Conservation (phyloP, 2,888 invertebrate species). For the Capitulum mitella region DNA sequence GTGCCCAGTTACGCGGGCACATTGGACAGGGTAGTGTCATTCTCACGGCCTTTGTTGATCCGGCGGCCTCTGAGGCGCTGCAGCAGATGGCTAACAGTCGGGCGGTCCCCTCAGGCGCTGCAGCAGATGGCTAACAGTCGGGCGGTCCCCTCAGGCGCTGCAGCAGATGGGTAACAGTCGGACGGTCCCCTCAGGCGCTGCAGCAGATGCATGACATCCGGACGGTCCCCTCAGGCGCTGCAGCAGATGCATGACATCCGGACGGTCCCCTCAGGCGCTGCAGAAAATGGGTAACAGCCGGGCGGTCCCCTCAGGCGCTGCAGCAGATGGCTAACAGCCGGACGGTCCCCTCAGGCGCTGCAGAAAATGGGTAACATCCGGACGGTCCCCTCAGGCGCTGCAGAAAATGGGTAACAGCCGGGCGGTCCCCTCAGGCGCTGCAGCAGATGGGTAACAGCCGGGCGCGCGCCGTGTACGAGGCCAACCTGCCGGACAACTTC, state of each 20-base stretch:
- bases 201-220: background rate
- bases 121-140: background rate
- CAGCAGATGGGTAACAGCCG: slow-evolving; percentile 98
- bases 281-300: background rate
- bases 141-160: background rate
- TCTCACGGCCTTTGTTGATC: too few relatives aligned
- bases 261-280: background rate
- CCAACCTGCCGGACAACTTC: slow-evolving; percentile 90
- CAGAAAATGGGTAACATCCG: background rate
- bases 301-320: slow-evolving; percentile 51
- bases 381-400: background rate
- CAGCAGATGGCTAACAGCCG: slow-evolving; percentile 98
- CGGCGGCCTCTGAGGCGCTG: background rate
- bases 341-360: slow-evolving; percentile 47
- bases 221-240: background rate
- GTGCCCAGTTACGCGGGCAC: too few relatives aligned
- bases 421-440: slow-evolving; percentile 51
- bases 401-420: background rate
- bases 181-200: background rate
- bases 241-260: background rate
- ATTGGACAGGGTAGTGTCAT: too few relatives aligned
- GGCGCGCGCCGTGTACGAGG: slow-evolving; percentile 94
- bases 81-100: background rate
- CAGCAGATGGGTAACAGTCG: background rate
- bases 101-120: background rate